Conservation (phyloP, 2,797 vertebrate genomes). For the Malacoraja senta region DNA sequence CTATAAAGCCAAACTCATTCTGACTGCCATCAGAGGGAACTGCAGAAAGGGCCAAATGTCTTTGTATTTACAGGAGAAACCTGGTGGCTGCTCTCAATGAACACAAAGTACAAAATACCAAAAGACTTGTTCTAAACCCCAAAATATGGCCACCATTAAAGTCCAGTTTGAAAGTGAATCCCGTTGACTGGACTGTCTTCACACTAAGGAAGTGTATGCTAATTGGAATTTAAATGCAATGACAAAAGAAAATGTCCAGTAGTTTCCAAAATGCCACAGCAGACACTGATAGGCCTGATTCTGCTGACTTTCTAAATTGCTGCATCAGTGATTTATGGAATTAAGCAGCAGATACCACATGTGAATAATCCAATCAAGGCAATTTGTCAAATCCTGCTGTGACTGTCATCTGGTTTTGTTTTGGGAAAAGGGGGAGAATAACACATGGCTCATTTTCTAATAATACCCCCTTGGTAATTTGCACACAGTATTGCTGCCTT, state of each 20-base stretch:
- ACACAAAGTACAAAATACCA: too few relatives aligned
- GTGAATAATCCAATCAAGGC: constrained; percentile 58
- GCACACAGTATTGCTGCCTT: constrained; percentile 46
- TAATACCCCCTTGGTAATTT: background rate
- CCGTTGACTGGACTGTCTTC: background rate
- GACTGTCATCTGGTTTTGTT: constrained; percentile 42
- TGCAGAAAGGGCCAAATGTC: background rate
- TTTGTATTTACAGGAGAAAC: background rate
- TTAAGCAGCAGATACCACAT: constrained; percentile 56
- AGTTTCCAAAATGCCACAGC: constrained; percentile 50
- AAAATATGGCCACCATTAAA: background rate
- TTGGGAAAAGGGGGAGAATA: constrained; percentile 44
- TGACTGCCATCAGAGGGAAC: background rate
- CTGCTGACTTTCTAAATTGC: constrained; percentile 53
- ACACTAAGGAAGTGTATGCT: background rate
- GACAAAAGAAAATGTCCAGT: constrained; percentile 41
- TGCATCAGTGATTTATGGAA: constrained; percentile 61
- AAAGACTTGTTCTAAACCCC: background rate
- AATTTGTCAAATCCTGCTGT: constrained; percentile 47
- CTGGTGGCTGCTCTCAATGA: background rate
- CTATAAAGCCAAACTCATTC: background rate
- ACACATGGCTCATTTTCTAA: constrained; percentile 47
- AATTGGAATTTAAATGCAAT: background rate
- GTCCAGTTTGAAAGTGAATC: background rate
- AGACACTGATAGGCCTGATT: constrained; percentile 54